Conservation (phyloP, 2,888 invertebrate species). For the Odontothrips loti region DNA sequence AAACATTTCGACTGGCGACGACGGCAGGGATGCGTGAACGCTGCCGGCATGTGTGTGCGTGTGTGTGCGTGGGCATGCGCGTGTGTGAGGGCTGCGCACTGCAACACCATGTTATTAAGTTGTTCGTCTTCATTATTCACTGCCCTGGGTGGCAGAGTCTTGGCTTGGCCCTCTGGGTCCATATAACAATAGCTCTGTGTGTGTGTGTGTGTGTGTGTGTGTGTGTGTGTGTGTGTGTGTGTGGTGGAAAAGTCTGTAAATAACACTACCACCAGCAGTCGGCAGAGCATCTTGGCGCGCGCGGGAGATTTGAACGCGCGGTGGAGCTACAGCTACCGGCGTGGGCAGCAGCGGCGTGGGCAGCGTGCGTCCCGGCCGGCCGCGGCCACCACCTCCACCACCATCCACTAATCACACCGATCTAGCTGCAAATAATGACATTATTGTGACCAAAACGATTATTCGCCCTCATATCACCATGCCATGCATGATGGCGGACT, state of each 20-base stretch:
- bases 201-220: no score
- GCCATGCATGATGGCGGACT: no score
- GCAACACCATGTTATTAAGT: background rate
- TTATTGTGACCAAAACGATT: background rate
- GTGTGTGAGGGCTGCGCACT: no score
- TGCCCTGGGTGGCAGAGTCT: background rate
- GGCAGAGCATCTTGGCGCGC: background rate
- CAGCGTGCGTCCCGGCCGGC: no score
- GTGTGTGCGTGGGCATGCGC: no score
- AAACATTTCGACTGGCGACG: background rate
- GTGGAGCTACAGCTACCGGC: background rate
- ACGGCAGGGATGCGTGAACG: background rate
- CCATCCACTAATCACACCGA: background rate
- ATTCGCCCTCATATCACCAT: background rate
- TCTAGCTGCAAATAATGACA: slow-evolving; percentile 18
- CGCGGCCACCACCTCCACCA: background rate
- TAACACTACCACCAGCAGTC: no score
- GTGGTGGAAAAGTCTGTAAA: no score
- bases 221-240: no score
- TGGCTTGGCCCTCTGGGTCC: no score
- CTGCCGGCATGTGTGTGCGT: background rate
- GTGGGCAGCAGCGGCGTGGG: background rate
- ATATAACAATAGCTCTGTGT: no score
- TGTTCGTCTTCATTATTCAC: slow-evolving; percentile 9
- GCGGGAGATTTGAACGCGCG: slow-evolving; percentile 15